A percentile compares a stretch with the other conserved stretches of the same genome.
Evolutionary conservation across 2,113 vertebrate species (phyloP).

Genomic region (Arothron firmamentum): DNA sequence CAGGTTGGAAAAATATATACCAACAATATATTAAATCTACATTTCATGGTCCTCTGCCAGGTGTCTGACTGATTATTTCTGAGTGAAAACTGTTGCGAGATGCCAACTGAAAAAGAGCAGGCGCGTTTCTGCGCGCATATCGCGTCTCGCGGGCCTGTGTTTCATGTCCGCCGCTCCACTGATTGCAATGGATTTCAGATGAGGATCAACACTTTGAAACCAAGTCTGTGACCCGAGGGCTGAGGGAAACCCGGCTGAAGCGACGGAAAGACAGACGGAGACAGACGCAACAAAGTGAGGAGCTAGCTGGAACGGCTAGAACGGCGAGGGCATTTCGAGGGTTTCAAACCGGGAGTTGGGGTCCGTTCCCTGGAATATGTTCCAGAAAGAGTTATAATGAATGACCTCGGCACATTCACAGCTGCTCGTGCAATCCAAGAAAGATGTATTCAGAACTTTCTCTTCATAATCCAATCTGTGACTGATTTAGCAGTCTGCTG

Average conservation of each 20-base stretch:
- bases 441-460: constrained; percentile 62
- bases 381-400: constrained; percentile 42
- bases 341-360: constrained; percentile 76
- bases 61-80: constrained; percentile 53
- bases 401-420: constrained; percentile 33
- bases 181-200: constrained; percentile 84
- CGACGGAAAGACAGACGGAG: constrained; percentile 46
- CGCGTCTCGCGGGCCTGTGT: constrained; percentile 60
- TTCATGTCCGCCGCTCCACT: constrained; percentile 69
- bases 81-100: constrained; percentile 48
- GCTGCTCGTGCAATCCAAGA: constrained; percentile 50
- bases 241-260: constrained; percentile 64
- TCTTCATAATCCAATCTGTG: constrained; percentile 78
- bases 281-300: constrained; percentile 14
- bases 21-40: constrained; percentile 6
- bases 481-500: constrained; percentile 90
- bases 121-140: constrained; percentile 26
- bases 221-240: constrained; percentile 77
- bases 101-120: constrained; percentile 35
- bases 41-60: constrained; percentile 38
- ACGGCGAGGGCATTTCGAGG: constrained; percentile 36
- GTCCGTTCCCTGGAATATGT: constrained; percentile 33
- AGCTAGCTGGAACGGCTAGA: constrained; percentile 59
- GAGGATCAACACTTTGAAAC: constrained; percentile 85
- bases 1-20: background rate